phyloP scores from a whole-genome alignment of 2,888 invertebrate species.

The Oscheius sp. region DNA sequence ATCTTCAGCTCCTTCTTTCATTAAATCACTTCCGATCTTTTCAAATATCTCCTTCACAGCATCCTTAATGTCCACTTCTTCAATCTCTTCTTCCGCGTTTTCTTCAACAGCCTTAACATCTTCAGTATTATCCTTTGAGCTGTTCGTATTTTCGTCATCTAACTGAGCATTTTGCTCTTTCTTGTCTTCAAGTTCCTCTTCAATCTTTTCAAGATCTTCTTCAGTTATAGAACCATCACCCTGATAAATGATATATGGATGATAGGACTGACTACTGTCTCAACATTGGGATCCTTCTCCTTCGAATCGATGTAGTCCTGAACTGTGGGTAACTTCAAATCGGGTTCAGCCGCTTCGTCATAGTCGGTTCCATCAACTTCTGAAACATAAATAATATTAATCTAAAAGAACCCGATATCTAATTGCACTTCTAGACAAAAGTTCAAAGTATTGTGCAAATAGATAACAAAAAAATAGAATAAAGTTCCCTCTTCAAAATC shows the following conservation, averaged over 20 bases:
- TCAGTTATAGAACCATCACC: neutral
- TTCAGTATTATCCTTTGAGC: neutral
- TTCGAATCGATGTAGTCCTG: conserved; percentile 21
- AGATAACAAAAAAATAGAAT: too few relatives aligned
- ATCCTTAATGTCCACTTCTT: neutral
- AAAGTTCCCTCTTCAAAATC: neutral
- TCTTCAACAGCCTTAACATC: neutral
- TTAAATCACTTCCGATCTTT: neutral
- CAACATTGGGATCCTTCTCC: conserved; percentile 19
- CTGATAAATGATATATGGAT: neutral
- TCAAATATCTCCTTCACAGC: neutral
- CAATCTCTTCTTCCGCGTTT: neutral
- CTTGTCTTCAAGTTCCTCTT: neutral
- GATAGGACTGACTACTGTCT: conserved; percentile 1
- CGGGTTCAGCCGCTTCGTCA: conserved; percentile 11
- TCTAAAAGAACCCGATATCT: too few relatives aligned
- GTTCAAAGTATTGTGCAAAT: too few relatives aligned
- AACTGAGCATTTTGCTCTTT: neutral
- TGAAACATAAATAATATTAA: too few relatives aligned
- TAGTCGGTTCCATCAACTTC: conserved; percentile 22
- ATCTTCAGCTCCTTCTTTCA: neutral
- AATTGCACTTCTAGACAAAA: too few relatives aligned
- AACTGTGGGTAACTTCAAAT: neutral
- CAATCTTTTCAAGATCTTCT: neutral
- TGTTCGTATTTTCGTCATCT: neutral